Base-by-base conservation (phyloP, 2,888 invertebrate species). In the Platycheirus albimanus region DNA sequence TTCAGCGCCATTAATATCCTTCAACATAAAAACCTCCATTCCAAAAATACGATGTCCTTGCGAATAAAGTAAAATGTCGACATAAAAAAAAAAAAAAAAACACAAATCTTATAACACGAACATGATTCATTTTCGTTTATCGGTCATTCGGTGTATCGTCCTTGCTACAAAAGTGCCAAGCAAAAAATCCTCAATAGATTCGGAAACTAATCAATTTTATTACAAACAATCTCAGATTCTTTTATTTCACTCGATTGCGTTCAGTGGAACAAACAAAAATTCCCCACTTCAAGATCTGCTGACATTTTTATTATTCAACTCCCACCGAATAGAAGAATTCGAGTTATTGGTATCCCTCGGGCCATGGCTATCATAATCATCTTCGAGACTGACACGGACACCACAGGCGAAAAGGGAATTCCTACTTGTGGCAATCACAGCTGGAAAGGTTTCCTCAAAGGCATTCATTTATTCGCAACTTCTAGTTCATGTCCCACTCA, bases 361-460 rank as follows among this genome's bases (percentile, higher is more conserved):
- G 61, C 3, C 41, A 45, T 19, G 45, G 30, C 61, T 45, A 61
- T 61, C 43, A 45, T 61, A 75, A 51, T 75, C 67, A 69, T 54
- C 69, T 43, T 28, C 13, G 20, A 70, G 70, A 71, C 63, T 64
- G 70, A 63, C 64, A 56, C 67, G n/a, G n/a, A n/a, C n/a, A n/a
- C 67, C 61, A 15, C 17, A 15, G 28, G 28, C 51, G 33, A 51
- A 38, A 63, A 30, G 76, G 38, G 70, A 63, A 51, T 56, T 38
- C 41, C 72, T 36, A 30, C 51, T 64, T 76, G 66, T 81, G 66
- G 36, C 71, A 77, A 77, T 81, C 77, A 67, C 67, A 72, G 54
- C 24, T 81, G 66, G 47, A 81, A 71, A 71, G 71, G 54, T 71
- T 54, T 36, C 61, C 76, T 45, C 70, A 45, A 66, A 33, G 58